These are phyloP conservation scores for Lasiurus cinereus DNA, from an alignment of 2,113 vertebrate genomes.

Conservation along the genomic window DNA sequence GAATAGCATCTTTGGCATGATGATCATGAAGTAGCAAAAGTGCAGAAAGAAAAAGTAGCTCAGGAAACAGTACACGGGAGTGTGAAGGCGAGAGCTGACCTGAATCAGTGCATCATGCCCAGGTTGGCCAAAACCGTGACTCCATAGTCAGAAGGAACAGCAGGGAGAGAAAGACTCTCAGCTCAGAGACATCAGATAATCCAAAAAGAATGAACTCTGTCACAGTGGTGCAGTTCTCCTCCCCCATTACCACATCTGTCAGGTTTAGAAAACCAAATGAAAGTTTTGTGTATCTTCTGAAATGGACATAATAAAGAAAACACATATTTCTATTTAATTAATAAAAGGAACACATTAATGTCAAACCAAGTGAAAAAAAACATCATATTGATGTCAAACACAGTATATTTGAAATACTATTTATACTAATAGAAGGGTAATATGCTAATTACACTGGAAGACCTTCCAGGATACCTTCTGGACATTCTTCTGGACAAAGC, in stretches of 20 bases:
- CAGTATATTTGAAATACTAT: background rate
- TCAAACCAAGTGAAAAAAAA: background rate
- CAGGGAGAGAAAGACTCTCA: no score
- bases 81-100: conserved; percentile 45
- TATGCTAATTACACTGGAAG: no score
- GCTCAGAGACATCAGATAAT: no score
- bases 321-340: background rate
- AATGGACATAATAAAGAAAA: no score
- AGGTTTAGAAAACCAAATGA: background rate
- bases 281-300: background rate
- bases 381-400: background rate
- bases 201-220: background rate
- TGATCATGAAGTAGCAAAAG: conserved; percentile 69
- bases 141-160: no score
- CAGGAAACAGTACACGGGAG: conserved; percentile 79
- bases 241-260: background rate
- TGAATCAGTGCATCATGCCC: no score
- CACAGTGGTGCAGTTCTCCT: conserved; percentile 25
- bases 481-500: no score
- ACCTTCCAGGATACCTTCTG: no score
- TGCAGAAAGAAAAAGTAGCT: conserved; percentile 75
- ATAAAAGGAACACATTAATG: background rate
- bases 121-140: no score
- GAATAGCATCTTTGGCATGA: conserved; percentile 66
- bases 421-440: no score